phyloP scores from a whole-genome alignment of 2,113 vertebrate species.

The Canis aureus region DNA sequence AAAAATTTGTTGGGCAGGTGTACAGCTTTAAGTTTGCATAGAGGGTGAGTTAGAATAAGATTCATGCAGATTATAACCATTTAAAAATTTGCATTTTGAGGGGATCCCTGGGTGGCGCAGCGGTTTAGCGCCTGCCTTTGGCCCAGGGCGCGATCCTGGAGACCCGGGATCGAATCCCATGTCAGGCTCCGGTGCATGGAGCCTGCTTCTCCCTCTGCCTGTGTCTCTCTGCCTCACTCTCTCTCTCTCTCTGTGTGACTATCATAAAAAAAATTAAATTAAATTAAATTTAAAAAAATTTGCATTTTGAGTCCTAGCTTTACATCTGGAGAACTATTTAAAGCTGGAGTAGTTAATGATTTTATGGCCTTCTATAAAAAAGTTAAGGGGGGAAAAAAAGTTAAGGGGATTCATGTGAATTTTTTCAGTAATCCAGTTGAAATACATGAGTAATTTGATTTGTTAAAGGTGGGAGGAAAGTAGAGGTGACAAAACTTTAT shows the following conservation, averaged over 20 bases:
- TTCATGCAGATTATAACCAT: not conserved
- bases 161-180: too few relatives aligned
- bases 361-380: not conserved
- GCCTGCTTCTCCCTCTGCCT: too few relatives aligned
- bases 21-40: not conserved
- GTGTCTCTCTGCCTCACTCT: too few relatives aligned
- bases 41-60: not conserved
- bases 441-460: not conserved
- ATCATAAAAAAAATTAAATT: too few relatives aligned
- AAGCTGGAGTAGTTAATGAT: constrained; percentile 13
- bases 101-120: too few relatives aligned
- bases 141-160: too few relatives aligned
- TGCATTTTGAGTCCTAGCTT: not conserved
- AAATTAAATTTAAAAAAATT: not conserved
- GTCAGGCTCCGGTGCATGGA: too few relatives aligned
- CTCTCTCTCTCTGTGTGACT: too few relatives aligned
- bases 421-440: not conserved
- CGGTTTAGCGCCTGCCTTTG: too few relatives aligned
- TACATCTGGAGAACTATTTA: constrained; percentile 15
- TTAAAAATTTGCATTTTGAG: not conserved
- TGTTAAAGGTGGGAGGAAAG: not conserved
- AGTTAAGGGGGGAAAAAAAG: not conserved
- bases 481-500: not conserved
- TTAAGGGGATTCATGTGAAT: not conserved
- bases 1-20: not conserved